Evolutionary conservation across 2,888 invertebrate genomes (phyloP).

Genomic region (Drosophila trichaetosa): DNA sequence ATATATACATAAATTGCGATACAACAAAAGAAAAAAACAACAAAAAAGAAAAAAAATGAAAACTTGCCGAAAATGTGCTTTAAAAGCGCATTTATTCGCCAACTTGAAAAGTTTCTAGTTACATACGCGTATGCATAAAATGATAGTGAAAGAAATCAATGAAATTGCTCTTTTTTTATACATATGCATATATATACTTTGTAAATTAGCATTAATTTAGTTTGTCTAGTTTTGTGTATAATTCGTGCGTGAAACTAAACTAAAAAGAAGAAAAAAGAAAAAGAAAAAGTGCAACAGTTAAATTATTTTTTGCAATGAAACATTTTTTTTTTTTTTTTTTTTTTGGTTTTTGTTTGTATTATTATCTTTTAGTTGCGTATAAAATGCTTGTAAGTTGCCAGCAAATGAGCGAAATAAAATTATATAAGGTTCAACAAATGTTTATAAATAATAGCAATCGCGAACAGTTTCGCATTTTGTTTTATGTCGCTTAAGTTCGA

Average conservation of each 20-base stretch:
- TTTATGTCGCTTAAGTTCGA: constrained; percentile 44
- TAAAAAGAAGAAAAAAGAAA: constrained; percentile 14
- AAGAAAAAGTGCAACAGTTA: constrained; percentile 38
- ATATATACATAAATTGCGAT: constrained; percentile 12
- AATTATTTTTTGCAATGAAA: constrained; percentile 21
- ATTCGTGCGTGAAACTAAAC: constrained; percentile 68
- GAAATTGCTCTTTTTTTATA: constrained; percentile 51
- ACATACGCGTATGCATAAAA: constrained; percentile 33
- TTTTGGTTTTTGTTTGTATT: constrained; percentile 53
- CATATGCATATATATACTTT: constrained; percentile 33
- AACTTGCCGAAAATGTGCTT: constrained; percentile 54
- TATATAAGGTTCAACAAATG: constrained; percentile 2
- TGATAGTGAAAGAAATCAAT: constrained; percentile 52
- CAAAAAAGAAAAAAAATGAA: background rate
- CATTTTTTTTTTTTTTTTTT: constrained; percentile 28
- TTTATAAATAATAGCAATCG: constrained; percentile 15
- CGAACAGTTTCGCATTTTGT: constrained; percentile 25
- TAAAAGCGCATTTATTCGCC: constrained; percentile 56
- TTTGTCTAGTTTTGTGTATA: constrained; percentile 69
- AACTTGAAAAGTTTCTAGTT: constrained; percentile 66
- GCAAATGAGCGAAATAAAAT: constrained; percentile 24
- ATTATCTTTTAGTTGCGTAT: constrained; percentile 71
- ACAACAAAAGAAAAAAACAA: constrained; percentile 6
- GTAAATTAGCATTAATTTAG: constrained; percentile 63
- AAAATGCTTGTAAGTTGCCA: constrained; percentile 16